Percentiles rank a stretch among this genome's conserved stretches.
Conservation (phyloP, 1,140 invertebrate genomes). For the Trialeurodes vaporariorum region DNA sequence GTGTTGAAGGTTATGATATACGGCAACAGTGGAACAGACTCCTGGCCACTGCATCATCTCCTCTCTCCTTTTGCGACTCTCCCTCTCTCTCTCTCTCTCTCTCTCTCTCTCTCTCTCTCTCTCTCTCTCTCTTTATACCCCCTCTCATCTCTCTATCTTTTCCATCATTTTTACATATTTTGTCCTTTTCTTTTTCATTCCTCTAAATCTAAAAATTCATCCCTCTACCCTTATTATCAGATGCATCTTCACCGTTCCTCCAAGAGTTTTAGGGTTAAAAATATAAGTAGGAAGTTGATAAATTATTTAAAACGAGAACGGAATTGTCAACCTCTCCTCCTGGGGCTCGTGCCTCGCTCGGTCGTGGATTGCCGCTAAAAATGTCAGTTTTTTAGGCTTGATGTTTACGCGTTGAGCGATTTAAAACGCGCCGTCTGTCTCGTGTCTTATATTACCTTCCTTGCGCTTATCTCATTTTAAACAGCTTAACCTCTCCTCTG, state of each 20-base stretch:
- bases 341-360: no score
- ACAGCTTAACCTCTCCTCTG: no score
- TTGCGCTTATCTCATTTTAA: no score
- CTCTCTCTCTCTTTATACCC: no score
- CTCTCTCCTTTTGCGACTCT: neutral
- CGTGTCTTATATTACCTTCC: no score
- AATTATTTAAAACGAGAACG: neutral
- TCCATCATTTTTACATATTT: neutral
- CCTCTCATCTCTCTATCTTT: no score
- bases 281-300: neutral
- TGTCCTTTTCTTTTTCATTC: neutral
- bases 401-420: no score
- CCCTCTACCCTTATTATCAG: neutral
- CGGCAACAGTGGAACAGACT: neutral
- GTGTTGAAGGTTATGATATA: neutral
- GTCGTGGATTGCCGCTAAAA: no score
- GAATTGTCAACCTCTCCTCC: neutral
- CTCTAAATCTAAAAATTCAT: no score
- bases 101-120: no score
- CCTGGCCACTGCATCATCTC: neutral
- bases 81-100: neutral
- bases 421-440: no score
- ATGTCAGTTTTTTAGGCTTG: no score
- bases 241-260: neutral
- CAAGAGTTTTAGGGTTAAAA: neutral